phyloP scores from a whole-genome alignment of 2,113 vertebrate species.

The Misgurnus mizolepis region DNA sequence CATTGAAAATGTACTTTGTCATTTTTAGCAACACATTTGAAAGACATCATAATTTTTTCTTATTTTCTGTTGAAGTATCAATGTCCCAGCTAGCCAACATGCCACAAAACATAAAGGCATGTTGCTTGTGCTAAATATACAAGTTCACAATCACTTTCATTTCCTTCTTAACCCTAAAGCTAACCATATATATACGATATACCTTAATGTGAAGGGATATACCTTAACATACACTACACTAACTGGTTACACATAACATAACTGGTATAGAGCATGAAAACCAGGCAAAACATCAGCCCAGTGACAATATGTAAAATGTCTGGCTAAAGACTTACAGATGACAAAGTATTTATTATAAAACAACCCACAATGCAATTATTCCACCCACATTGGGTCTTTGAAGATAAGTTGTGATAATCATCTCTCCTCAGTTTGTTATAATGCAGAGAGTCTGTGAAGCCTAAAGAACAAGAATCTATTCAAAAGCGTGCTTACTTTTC shows the following conservation, averaged over 20 bases:
- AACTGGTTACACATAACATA: neutral
- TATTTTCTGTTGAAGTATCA: no score
- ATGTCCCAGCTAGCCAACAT: no score
- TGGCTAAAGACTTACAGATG: slow-evolving; percentile 25
- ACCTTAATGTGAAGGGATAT: no score
- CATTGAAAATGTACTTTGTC: no score
- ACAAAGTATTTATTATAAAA: slow-evolving; percentile 52
- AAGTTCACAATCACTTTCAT: no score
- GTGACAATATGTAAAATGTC: neutral
- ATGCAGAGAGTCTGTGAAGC: slow-evolving; percentile 36
- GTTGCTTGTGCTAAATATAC: no score
- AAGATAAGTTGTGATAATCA: slow-evolving; percentile 55
- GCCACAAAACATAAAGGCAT: no score
- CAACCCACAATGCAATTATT: slow-evolving; percentile 50
- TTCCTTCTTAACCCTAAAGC: no score
- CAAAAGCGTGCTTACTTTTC: slow-evolving; percentile 37
- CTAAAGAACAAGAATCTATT: slow-evolving; percentile 19
- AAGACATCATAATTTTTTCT: no score
- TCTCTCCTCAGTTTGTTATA: slow-evolving; percentile 44
- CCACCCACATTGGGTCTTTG: slow-evolving; percentile 49
- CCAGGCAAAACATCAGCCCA: neutral
- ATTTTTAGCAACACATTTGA: no score
- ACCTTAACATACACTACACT: no score
- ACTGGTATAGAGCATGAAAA: neutral
- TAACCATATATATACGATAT: no score